Base-by-base conservation (phyloP, 2,113 vertebrate species). In the Grammomys dolichurus region DNA sequence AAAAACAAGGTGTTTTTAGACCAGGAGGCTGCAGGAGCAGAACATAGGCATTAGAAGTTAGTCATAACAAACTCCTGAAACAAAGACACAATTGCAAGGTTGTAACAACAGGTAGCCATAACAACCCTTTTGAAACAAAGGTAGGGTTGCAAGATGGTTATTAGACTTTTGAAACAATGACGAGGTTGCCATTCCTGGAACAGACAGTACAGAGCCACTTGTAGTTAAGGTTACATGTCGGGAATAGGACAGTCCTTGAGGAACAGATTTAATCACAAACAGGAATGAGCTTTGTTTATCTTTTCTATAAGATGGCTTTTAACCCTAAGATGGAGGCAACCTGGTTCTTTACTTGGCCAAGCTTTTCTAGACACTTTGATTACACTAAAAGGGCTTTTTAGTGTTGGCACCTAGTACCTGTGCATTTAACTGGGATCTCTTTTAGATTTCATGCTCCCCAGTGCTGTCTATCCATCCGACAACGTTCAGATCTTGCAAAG, bases 381-480 rank as follows among this genome's bases (percentile, higher is more conserved):
- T 96, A 96, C 93, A 95, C 95, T 98, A 97, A 98, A 98, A 98
- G 89, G 96, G 93, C 97, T 98, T 89, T 98, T 97, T 48, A 96
- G 95, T 40, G 4, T 63, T 11, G 0, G 82, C 77, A 40, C 58
- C 6, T 81, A 88, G 97, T 91, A 90, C 69, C 26, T 17, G 13
- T 19, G 13, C 58, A 87, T 85, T 96, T 84, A 91, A 84, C 95
- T 97, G 67, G 7, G 91, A 89, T 70, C 78, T 78, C 96, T 95
- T 97, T 96, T 96, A 97, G 96, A 88, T 75, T 82, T 87, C 58
- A 92, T 94, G 90, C 93, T 95, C 87, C 28, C 92, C 63, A 92
- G 94, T 92, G 28, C 65, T 5, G 86, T 81, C 76, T 67, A 87
- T 0, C 91, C 95, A 93, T 75, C 82, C 93, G 78, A 89, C 48